Conservation (phyloP, 1,140 invertebrate species). For the Heliconius eleuchia region DNA sequence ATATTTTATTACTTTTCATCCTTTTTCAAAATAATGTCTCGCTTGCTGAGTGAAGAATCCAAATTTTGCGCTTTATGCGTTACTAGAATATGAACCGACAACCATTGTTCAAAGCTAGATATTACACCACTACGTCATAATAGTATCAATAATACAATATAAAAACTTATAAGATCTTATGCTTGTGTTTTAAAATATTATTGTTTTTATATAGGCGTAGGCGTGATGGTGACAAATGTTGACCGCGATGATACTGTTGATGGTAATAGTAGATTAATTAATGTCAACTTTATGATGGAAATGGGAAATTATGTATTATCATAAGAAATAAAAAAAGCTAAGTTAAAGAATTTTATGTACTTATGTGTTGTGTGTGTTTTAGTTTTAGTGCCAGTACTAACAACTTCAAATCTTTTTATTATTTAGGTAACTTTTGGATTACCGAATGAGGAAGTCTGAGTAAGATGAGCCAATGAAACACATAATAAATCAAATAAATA, state of each 20-base stretch:
- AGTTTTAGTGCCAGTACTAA: neutral
- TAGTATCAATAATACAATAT: neutral
- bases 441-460: no score
- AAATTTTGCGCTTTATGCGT: no score
- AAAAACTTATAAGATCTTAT: neutral
- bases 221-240: conserved; percentile 53
- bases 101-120: no score
- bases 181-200: neutral
- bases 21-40: no score
- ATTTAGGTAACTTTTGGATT: no score
- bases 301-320: neutral
- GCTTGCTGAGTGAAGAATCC: no score
- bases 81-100: no score
- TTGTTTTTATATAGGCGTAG: conserved; percentile 15
- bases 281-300: neutral
- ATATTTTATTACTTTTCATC: no score
- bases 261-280: conserved; percentile 42
- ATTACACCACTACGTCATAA: neutral
- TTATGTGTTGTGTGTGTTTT: no score
- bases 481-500: no score
- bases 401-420: neutral
- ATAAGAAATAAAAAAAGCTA: neutral
- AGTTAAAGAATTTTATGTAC: no score
- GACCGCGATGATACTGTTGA: conserved; percentile 46
- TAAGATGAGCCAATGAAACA: no score